A percentile compares a stretch with the other conserved stretches of the same genome.
phyloP scores from a whole-genome alignment of 2,797 vertebrate genomes.

The Cyclopterus lumpus region DNA sequence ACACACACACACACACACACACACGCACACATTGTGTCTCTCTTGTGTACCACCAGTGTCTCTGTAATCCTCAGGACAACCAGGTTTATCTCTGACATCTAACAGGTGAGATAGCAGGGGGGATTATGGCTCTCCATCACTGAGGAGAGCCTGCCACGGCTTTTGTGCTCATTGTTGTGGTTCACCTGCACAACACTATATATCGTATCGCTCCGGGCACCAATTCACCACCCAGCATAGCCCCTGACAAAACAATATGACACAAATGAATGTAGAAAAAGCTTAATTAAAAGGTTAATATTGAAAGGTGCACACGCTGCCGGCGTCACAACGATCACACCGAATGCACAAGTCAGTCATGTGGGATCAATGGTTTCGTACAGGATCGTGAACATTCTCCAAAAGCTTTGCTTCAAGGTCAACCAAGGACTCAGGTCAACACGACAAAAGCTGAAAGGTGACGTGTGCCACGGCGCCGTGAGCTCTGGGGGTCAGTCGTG shows the following conservation, averaged over 20 bases:
- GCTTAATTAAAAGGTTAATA: slow-evolving; percentile 7
- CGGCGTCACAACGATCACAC: not conserved
- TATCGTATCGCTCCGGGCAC: slow-evolving; percentile 7
- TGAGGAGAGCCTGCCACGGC: slow-evolving; percentile 35
- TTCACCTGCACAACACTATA: slow-evolving; percentile 13
- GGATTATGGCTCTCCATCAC: slow-evolving; percentile 66
- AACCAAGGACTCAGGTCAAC: slow-evolving; percentile 17
- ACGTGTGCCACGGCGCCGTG: slow-evolving; percentile 19
- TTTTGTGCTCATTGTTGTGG: slow-evolving; percentile 32
- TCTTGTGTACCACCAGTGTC: slow-evolving; percentile 21
- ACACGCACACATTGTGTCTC: slow-evolving; percentile 20
- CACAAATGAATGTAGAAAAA: slow-evolving; percentile 2
- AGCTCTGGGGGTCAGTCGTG: slow-evolving; percentile 50
- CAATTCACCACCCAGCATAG: not conserved
- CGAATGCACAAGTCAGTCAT: not conserved
- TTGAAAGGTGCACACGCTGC: slow-evolving; percentile 1
- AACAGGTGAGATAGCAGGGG: slow-evolving; percentile 64
- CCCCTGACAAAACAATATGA: slow-evolving; percentile 6
- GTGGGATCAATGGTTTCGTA: slow-evolving; percentile 8
- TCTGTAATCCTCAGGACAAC: slow-evolving; percentile 67
- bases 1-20: slow-evolving; percentile 19
- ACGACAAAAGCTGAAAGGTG: slow-evolving; percentile 34
- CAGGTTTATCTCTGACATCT: slow-evolving; percentile 73
- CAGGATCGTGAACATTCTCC: not conserved
- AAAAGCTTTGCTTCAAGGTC: slow-evolving; percentile 27